phyloP scores from a whole-genome alignment of 2,113 vertebrate genomes.

The Turnix velox region DNA sequence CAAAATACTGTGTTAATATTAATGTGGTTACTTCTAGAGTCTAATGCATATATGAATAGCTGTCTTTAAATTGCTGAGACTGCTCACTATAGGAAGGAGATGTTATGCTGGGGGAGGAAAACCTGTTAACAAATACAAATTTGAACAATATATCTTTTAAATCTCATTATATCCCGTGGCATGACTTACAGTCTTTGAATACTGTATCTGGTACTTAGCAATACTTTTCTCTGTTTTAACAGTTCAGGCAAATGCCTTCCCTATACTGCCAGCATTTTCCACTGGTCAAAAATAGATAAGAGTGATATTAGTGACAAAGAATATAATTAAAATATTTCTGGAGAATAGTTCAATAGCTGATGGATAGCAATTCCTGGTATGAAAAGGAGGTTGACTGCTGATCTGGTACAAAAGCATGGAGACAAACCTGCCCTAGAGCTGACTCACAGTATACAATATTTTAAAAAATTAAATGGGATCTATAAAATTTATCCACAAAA shows the following conservation, averaged over 20 bases:
- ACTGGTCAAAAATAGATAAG: not conserved
- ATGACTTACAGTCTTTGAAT: not conserved
- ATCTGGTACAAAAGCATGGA: not conserved
- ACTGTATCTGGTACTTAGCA: not conserved
- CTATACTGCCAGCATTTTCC: not conserved
- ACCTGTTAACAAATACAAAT: not conserved
- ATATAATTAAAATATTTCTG: not conserved
- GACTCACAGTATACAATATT: too few relatives aligned
- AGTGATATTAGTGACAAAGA: not conserved
- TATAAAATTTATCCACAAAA: not conserved
- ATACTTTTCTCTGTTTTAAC: not conserved
- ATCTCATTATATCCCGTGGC: not conserved
- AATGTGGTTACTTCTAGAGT: not conserved
- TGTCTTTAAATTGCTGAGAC: not conserved
- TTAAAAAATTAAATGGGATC: not conserved
- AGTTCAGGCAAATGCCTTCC: not conserved
- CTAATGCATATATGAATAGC: not conserved
- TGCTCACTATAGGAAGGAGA: not conserved
- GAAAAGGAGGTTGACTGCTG: not conserved
- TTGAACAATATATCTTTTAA: not conserved
- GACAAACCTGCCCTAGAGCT: not conserved
- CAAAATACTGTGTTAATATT: not conserved
- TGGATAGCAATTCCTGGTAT: not conserved
- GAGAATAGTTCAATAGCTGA: not conserved
- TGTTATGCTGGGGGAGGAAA: not conserved